Evolutionary conservation across 2,113 vertebrate genomes (phyloP).

Genomic region (Canis aureus): DNA sequence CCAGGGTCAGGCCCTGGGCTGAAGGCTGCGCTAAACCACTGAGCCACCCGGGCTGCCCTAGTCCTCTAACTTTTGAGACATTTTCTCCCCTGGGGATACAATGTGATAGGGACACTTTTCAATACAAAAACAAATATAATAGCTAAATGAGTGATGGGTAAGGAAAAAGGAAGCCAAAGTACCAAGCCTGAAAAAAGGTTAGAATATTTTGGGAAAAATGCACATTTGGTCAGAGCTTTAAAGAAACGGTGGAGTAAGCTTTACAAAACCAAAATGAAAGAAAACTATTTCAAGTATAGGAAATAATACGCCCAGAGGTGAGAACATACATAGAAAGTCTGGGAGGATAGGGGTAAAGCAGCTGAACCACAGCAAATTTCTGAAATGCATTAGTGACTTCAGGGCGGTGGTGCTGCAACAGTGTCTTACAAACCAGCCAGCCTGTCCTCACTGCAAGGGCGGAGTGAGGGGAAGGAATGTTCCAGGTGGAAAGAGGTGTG

Average conservation of each 20-base stretch:
- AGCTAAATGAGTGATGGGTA: neutral
- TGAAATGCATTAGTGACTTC: neutral
- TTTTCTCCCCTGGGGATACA: neutral
- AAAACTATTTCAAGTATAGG: neutral
- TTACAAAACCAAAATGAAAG: neutral
- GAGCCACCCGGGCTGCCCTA: too few relatives aligned
- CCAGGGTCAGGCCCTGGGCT: too few relatives aligned
- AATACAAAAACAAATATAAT: constrained; percentile 27
- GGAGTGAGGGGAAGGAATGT: neutral
- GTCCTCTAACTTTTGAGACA: neutral
- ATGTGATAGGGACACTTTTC: neutral
- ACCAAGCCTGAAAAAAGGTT: neutral
- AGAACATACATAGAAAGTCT: neutral
- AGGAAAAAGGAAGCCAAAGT: neutral
- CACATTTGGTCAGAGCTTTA: neutral
- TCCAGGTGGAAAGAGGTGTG: neutral
- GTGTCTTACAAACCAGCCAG: neutral
- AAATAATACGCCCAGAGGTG: neutral
- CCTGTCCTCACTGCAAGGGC: neutral
- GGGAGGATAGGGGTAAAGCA: neutral
- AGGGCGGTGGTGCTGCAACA: neutral
- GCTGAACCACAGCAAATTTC: neutral
- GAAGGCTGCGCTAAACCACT: too few relatives aligned
- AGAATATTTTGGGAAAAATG: constrained; percentile 14
- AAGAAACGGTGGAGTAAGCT: neutral